phyloP scores from a whole-genome alignment of 2,113 vertebrate genomes.

The Grantiella picta region DNA sequence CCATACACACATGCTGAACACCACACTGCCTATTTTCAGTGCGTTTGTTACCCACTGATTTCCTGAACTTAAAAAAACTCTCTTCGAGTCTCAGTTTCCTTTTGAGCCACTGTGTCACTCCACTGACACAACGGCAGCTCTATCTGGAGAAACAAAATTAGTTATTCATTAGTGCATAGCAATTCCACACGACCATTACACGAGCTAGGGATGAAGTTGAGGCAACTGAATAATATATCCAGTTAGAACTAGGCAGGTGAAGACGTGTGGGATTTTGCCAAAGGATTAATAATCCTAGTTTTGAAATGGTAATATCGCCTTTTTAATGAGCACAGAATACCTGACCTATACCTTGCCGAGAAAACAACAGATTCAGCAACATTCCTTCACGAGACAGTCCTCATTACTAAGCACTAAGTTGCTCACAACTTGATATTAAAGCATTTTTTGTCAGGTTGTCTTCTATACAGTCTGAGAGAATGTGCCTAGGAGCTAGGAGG shows the following conservation, averaged over 20 bases:
- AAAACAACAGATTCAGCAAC: background rate
- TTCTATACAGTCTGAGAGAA: background rate
- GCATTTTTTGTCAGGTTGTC: background rate
- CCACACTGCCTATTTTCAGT: background rate
- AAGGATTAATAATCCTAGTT: background rate
- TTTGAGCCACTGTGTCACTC: background rate
- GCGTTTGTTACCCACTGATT: background rate
- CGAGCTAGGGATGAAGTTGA: background rate
- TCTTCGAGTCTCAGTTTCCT: background rate
- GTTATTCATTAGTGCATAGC: slow-evolving; percentile 28
- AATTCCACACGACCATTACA: background rate
- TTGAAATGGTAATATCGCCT: background rate
- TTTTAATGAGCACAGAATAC: background rate
- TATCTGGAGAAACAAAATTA: slow-evolving; percentile 38
- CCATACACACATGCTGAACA: background rate
- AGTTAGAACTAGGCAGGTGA: background rate
- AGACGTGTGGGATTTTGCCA: background rate
- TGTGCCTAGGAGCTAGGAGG: background rate
- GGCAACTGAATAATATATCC: background rate
- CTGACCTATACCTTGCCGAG: background rate
- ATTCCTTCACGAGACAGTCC: background rate
- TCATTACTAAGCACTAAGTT: background rate
- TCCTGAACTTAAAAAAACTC: background rate
- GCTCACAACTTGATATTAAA: background rate
- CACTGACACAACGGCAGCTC: background rate